A percentile compares a stretch with the other conserved stretches of the same genome.
These are phyloP conservation scores for Chaenogobius annularis DNA, from an alignment of 2,113 vertebrate genomes.

Conservation along the genomic window DNA sequence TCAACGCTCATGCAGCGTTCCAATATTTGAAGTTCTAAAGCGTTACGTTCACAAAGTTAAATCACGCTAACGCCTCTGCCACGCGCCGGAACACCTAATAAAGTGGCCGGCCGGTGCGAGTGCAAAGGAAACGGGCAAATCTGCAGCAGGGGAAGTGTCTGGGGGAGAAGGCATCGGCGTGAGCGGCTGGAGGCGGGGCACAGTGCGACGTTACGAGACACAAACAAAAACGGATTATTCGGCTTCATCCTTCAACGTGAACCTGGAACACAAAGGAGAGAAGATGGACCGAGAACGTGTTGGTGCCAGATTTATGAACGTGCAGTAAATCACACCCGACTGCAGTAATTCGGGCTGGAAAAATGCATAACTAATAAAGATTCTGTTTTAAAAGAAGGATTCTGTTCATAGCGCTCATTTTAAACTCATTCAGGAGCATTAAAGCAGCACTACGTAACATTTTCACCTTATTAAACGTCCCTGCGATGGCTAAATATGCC, in stretches of 20 bases:
- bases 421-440: too few species aligned
- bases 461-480: too few species aligned
- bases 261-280: constrained; percentile 58
- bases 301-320: background rate
- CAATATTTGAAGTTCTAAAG: background rate
- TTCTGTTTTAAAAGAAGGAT: too few species aligned
- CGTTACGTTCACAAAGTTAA: background rate
- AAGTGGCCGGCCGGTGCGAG: background rate
- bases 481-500: too few species aligned
- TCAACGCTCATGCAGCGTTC: background rate
- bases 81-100: background rate
- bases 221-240: constrained; percentile 38
- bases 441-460: too few species aligned
- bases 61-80: background rate
- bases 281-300: background rate
- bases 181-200: constrained; percentile 42
- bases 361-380: too few species aligned
- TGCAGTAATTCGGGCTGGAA: too few species aligned
- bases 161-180: constrained; percentile 61
- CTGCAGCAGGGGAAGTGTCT: constrained; percentile 13
- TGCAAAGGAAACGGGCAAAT: constrained; percentile 35
- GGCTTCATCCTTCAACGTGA: constrained; percentile 69
- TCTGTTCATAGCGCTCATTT: too few species aligned
- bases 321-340: too few species aligned
- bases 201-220: constrained; percentile 1